Evolutionary conservation across 2,113 vertebrate genomes (phyloP).

Genomic region (Numida meleagris): DNA sequence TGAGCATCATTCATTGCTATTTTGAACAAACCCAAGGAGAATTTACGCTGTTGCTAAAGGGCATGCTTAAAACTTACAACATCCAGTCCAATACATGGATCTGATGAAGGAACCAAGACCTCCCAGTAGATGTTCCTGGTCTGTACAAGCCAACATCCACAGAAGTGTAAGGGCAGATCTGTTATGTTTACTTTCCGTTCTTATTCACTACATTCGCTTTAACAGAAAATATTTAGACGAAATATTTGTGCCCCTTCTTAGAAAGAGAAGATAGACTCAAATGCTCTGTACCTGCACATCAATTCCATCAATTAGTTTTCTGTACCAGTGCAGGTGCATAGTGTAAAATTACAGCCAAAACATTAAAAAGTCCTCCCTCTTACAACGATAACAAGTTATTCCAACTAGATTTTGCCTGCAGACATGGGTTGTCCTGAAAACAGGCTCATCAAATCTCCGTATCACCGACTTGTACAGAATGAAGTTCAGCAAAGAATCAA

Average conservation of each 20-base stretch:
- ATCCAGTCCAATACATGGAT: background rate
- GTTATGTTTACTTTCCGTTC: background rate
- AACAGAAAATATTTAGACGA: background rate
- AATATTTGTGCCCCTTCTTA: background rate
- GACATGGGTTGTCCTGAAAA: background rate
- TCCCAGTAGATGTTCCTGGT: background rate
- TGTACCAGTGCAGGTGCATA: background rate
- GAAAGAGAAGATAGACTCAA: background rate
- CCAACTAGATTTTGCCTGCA: background rate
- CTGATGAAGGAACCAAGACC: background rate
- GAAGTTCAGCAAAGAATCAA: background rate
- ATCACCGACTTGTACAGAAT: background rate
- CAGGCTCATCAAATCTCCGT: background rate
- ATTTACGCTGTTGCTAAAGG: background rate
- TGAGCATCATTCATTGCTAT: background rate
- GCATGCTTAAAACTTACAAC: background rate
- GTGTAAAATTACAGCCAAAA: background rate
- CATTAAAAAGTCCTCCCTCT: background rate
- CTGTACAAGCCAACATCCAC: background rate
- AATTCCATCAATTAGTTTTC: background rate
- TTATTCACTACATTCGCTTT: background rate
- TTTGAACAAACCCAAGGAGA: background rate
- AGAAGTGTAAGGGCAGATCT: background rate
- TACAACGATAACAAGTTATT: background rate
- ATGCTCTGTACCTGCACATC: background rate